Percentiles rank a stretch among this genome's conserved stretches.
phyloP scores from a whole-genome alignment of 2,797 vertebrate genomes.

The Vespertilio murinus region DNA sequence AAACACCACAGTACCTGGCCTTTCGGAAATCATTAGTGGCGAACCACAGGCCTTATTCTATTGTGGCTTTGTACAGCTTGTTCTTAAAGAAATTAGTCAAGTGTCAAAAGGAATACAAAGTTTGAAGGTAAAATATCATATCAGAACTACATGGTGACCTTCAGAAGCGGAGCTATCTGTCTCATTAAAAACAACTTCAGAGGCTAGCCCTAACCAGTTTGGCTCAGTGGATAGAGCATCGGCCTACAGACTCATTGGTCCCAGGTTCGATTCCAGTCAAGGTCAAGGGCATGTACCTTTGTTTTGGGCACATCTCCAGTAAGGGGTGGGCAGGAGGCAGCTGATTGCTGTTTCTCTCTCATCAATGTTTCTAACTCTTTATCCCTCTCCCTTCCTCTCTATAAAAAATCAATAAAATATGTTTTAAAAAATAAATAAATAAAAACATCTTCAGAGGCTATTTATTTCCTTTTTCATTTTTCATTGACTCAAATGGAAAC shows the following conservation, averaged over 20 bases:
- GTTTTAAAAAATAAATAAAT: neutral
- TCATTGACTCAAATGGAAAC: neutral
- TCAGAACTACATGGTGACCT: neutral
- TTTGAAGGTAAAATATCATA: constrained; percentile 83
- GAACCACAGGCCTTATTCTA: constrained; percentile 88
- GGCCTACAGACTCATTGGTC: too few species aligned
- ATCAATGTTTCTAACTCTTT: too few species aligned
- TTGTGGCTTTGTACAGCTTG: constrained; percentile 89
- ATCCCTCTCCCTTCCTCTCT: too few species aligned
- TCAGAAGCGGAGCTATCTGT: neutral
- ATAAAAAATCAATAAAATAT: too few species aligned
- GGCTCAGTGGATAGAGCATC: too few species aligned
- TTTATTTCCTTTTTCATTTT: neutral
- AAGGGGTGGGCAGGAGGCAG: too few species aligned
- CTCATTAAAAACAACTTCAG: neutral
- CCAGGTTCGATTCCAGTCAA: too few species aligned
- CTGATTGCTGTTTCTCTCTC: too few species aligned
- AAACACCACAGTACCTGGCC: constrained; percentile 84
- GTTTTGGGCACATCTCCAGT: too few species aligned
- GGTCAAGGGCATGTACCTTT: too few species aligned
- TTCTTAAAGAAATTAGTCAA: constrained; percentile 88
- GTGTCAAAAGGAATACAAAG: constrained; percentile 83
- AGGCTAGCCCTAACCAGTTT: too few species aligned
- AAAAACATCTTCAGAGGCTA: neutral
- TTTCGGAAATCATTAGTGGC: constrained; percentile 86